Evolutionary conservation across 2,113 vertebrate species (phyloP), one percentile per base, ranked within the genome.

Genomic region (Chelonoidis abingdonii): DNA sequence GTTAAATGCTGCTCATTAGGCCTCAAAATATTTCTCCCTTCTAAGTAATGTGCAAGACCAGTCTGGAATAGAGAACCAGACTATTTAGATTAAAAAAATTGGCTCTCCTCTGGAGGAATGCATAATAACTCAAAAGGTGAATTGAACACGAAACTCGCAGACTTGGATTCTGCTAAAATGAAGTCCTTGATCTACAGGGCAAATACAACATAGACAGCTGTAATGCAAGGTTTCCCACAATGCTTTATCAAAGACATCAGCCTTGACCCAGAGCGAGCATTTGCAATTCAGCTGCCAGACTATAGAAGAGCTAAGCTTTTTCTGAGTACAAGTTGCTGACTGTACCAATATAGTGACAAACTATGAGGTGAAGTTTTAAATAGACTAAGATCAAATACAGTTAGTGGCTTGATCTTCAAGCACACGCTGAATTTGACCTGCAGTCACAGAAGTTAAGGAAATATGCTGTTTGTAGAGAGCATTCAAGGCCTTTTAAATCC

Each of bases 221-320:
- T 52, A 90, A 96, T 13, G 82, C 79, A 90, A 91, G n/a, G 54
- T 69, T 80, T 94, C 89, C 89, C 87, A 87, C 14, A 85, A 53
- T 78, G 86, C 92, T 95, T 93, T 47, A 97, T 80, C 83, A 89
- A 93, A 97, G 85, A 91, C 59, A 86, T 86, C 89, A 88, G 88
- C 88, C 94, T 89, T 93, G 91, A 96, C 89, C 82, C 79, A n/a
- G 88, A 95, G 80, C 8, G 91, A 93, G 78, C 49, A 87, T 75
- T 91, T 95, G 83, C 91, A 96, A 87, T 96, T 95, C 91, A 91
- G 93, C 94, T 96, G 95, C 53, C 47, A 47, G 24, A 96, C 80
- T 24, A 90, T 0, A n/a, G 86, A 80, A 97, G 86, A 97, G 47
- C 83, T 86, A 57, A 12, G 13, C 79, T 95, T 83, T 38, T 93